Base-by-base conservation (phyloP, 2,888 invertebrate genomes). In the Glaucopsyche alexis region DNA sequence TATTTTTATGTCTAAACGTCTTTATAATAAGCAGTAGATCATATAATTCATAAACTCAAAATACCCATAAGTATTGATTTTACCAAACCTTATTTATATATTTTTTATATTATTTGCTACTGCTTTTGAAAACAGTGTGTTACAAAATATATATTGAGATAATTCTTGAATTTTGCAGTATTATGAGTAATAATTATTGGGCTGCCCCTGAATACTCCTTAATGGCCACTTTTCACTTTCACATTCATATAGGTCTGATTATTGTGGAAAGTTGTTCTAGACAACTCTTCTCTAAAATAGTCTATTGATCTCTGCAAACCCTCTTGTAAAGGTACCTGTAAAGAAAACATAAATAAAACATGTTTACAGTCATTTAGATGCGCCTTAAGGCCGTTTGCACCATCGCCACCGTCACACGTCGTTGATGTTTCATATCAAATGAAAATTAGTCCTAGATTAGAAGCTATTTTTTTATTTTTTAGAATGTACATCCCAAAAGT, bases 251-350 rank as follows among this genome's bases (percentile, higher is more conserved):
- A 93, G 5, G 92, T 93, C 80, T 92, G 91, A 80, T 93, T 93
- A 76, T 92, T 91, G 75, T 85, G 84, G 80, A 91, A 91, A 74
- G 91, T 90, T 72, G 88, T 90, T 78, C 93, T 84, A n/a, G 90
- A 87, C 75, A 99, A 91, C 91, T 99, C 99, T 84, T 96, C 96
- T 77, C 95, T 95, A 88, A 99, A 99, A 88, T 99, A 99, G 75
- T 96, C 95, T 75, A 99, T 97, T 47, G 99, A 99, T 89, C 96
- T 96, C 81, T 96, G 95, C 14, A 99, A 94, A 42, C 99, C 99
- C 74, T 95, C 95, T 86, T 96, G 94, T 80, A 99, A 93, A 3
- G 96, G 94, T 14, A 97, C 95, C 95, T 96, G 87, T 74, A 87
- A 79, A 74, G 73, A 71, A 71, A 74, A 45, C 29, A 29, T 40